Percentiles rank a stretch among this genome's conserved stretches.
Evolutionary conservation across 2,113 vertebrate species (phyloP).

Genomic region (Catagonus wagneri): DNA sequence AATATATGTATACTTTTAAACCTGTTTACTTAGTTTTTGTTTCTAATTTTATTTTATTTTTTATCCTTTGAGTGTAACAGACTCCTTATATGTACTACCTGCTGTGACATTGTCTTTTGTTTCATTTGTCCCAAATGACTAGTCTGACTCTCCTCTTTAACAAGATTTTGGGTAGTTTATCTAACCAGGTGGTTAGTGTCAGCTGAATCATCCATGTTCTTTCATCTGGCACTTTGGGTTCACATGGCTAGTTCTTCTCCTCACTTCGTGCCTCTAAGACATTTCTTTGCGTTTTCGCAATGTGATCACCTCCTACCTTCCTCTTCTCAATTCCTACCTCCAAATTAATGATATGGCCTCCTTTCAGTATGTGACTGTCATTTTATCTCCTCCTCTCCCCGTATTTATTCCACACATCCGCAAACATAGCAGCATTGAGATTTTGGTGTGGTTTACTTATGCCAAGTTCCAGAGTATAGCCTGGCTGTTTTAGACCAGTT

Average conservation of each 20-base stretch:
- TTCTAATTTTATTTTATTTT: not conserved
- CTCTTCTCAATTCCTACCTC: not conserved
- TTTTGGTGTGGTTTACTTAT: not conserved
- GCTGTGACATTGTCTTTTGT: not conserved
- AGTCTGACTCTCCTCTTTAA: not conserved
- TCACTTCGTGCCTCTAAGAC: not conserved
- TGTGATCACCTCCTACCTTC: not conserved
- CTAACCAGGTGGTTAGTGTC: not conserved
- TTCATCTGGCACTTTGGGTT: not conserved
- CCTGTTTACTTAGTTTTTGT: not conserved
- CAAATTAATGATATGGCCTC: not conserved
- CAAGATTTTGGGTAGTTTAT: not conserved
- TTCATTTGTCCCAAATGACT: not conserved
- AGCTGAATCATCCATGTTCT: not conserved
- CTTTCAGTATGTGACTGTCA: not conserved
- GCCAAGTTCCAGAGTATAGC: not conserved
- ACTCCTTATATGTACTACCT: not conserved
- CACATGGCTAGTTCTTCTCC: not conserved
- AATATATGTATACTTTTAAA: not conserved
- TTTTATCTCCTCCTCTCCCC: not conserved
- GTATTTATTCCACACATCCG: not conserved
- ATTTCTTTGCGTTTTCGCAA: not conserved
- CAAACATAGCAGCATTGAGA: not conserved
- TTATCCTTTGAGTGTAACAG: not conserved
- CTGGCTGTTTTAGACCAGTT: not conserved